These are phyloP conservation scores for Heliocidaris erythrogramma DNA, from an alignment of 35 echinoderm and acorn worm species.

Conservation along the genomic window DNA sequence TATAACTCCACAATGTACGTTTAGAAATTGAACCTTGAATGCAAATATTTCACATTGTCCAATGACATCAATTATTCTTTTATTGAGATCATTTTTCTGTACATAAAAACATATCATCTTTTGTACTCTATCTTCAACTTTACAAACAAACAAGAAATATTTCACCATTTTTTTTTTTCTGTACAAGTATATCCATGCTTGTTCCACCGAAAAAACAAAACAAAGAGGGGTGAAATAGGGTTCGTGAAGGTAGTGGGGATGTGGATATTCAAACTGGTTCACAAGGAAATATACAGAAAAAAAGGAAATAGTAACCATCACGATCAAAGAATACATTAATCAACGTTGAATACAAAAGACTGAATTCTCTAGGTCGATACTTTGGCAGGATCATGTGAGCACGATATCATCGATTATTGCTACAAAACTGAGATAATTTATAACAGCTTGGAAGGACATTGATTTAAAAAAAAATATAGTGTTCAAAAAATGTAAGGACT, in stretches of 20 bases:
- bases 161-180: not conserved
- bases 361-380: not conserved
- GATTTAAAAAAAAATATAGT: not conserved
- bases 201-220: not conserved
- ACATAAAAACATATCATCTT: slow-evolving; percentile 34
- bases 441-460: not conserved
- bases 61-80: slow-evolving; percentile 35
- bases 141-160: slow-evolving; percentile 7
- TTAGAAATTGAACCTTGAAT: not conserved
- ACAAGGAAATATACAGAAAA: not conserved
- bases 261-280: not conserved
- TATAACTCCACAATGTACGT: not conserved
- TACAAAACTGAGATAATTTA: not conserved
- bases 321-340: not conserved
- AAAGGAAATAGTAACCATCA: not conserved
- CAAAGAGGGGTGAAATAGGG: not conserved
- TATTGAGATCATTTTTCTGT: slow-evolving; percentile 42
- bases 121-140: slow-evolving; percentile 39
- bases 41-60: slow-evolving; percentile 20
- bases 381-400: not conserved
- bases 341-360: not conserved
- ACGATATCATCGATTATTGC: not conserved
- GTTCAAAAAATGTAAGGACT: not conserved
- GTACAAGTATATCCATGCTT: not conserved
- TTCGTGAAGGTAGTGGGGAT: not conserved